These are phyloP conservation scores for Trochalopteron elliotii DNA, from an alignment of 2,113 vertebrate species.

Conservation along the genomic window DNA sequence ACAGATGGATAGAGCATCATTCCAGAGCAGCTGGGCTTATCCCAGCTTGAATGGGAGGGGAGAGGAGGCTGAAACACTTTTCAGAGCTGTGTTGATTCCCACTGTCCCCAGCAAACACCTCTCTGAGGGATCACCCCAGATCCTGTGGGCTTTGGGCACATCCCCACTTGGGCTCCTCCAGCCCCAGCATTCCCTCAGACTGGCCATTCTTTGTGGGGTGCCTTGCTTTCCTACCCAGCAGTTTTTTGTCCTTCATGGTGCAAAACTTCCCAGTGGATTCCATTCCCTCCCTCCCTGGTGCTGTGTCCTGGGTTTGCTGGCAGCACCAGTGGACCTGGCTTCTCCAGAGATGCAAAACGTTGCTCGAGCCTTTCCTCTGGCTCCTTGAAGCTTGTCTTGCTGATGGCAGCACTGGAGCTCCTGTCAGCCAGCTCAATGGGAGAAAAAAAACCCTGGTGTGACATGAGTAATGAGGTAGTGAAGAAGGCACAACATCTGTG, in stretches of 20 bases:
- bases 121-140: accelerated
- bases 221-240: accelerated
- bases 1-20: accelerated
- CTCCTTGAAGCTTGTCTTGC: background rate
- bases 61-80: background rate
- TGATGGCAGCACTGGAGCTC: background rate
- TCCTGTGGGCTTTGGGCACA: accelerated
- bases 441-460: background rate
- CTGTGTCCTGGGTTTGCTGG: background rate
- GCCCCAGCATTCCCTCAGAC: background rate
- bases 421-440: background rate
- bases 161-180: accelerated
- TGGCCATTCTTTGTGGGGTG: background rate
- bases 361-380: background rate
- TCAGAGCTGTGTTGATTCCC: background rate
- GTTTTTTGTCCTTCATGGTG: background rate
- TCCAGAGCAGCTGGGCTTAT: background rate
- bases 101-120: background rate
- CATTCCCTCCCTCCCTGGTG: accelerated
- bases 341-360: background rate
- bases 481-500: constrained; percentile 60
- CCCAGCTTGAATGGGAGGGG: accelerated
- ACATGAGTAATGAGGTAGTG: constrained; percentile 59
- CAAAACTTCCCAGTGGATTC: background rate
- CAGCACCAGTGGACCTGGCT: background rate